A percentile compares a stretch with the other conserved stretches of the same genome.
Evolutionary conservation across 2,797 vertebrate species (phyloP).

Genomic region (Microtus agrestis): DNA sequence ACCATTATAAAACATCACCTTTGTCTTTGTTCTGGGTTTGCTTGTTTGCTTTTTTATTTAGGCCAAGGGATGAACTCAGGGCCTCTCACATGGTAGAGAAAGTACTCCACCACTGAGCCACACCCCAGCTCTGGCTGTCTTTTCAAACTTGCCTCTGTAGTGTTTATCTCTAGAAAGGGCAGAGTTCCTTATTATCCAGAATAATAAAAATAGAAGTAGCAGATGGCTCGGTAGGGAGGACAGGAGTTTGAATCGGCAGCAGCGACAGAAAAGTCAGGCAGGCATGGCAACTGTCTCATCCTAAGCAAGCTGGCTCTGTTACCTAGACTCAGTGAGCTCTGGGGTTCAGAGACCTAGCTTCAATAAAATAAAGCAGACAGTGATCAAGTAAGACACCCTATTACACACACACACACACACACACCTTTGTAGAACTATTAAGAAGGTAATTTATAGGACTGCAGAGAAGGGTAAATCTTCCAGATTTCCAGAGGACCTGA

Average conservation of each 20-base stretch:
- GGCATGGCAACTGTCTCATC: neutral
- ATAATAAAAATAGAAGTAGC: neutral
- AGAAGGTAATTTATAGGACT: neutral
- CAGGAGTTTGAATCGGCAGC: neutral
- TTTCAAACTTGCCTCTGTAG: neutral
- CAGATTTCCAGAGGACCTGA: neutral
- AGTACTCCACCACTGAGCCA: neutral
- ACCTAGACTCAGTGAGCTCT: neutral
- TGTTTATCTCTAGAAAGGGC: neutral
- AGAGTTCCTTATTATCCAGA: neutral
- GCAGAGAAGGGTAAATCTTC: neutral
- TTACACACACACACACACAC: neutral
- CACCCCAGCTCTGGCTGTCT: neutral
- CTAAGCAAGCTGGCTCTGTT: neutral
- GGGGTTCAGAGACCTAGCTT: neutral
- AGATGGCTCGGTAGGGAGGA: neutral
- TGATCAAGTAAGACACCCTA: neutral
- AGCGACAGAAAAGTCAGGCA: neutral
- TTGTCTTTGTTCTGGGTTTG: neutral
- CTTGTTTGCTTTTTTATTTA: neutral
- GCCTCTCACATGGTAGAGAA: neutral
- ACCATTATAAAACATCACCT: neutral
- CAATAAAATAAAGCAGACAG: neutral
- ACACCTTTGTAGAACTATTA: neutral
- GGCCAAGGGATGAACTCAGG: neutral